Percentiles rank a stretch among this genome's conserved stretches.
Evolutionary conservation across 1,140 invertebrate species (phyloP).

Genomic region (Leptopilina clavipes): DNA sequence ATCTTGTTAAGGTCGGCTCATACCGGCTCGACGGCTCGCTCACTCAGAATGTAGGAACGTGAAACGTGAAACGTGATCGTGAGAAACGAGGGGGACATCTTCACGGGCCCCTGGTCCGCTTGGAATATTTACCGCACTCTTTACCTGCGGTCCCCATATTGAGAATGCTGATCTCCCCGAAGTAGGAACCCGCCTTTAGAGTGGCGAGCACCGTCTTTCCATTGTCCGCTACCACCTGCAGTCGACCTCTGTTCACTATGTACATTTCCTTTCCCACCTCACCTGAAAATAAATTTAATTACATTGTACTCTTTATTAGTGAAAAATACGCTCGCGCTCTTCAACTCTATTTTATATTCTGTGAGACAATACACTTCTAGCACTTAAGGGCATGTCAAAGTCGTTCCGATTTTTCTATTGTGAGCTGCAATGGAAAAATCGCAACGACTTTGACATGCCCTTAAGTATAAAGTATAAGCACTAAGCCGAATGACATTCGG

Average conservation of each 20-base stretch:
- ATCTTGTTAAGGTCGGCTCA: constrained; percentile 68
- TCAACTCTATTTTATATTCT: too few relatives aligned
- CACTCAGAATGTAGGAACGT: constrained; percentile 69
- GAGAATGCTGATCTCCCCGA: constrained; percentile 99
- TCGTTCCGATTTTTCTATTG: too few relatives aligned
- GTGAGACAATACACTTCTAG: too few relatives aligned
- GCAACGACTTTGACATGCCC: too few relatives aligned
- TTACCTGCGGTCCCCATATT: constrained; percentile 99
- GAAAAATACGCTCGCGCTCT: not conserved
- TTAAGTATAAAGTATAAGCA: too few relatives aligned
- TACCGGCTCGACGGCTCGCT: constrained; percentile 70
- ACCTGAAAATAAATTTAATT: constrained; percentile 82
- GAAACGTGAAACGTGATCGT: constrained; percentile 72
- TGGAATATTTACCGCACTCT: constrained; percentile 93
- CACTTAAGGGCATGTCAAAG: too few relatives aligned
- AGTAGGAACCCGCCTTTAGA: constrained; percentile 97
- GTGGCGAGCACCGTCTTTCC: constrained; percentile 97
- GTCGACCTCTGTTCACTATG: constrained; percentile 96
- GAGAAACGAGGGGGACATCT: constrained; percentile 69
- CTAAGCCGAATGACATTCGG: too few relatives aligned
- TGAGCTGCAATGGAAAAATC: too few relatives aligned
- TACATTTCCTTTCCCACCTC: constrained; percentile 99
- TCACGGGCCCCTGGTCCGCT: constrained; percentile 75
- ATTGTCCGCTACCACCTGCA: constrained; percentile 98
- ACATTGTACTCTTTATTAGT: too few relatives aligned